Evolutionary conservation across 2,888 invertebrate genomes (phyloP).

Genomic region (Ashinkailepas kermadecensis): DNA sequence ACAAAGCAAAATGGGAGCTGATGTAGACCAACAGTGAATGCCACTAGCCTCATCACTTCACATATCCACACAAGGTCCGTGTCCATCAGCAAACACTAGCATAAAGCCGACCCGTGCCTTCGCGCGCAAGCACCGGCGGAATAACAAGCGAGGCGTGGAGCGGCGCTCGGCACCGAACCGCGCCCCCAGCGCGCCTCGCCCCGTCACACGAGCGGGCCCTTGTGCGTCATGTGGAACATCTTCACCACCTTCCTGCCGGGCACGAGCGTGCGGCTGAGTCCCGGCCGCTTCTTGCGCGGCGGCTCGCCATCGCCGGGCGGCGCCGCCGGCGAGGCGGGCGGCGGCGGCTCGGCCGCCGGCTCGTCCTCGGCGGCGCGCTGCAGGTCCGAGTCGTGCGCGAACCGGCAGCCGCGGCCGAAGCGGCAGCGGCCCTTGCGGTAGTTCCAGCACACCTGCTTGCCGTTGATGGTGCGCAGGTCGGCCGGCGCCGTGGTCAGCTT

Average conservation of each 20-base stretch:
- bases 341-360: constrained; percentile 32
- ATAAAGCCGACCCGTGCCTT: no score
- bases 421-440: constrained; percentile 81
- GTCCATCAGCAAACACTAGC: no score
- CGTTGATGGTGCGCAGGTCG: constrained; percentile 70
- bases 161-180: no score
- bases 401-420: constrained; percentile 86
- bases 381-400: constrained; percentile 80
- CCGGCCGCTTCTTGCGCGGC: constrained; percentile 62
- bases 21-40: no score
- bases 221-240: constrained; percentile 51
- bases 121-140: no score
- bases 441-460: constrained; percentile 86
- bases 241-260: constrained; percentile 81
- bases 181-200: background rate
- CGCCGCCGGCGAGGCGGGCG: constrained; percentile 27
- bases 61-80: no score
- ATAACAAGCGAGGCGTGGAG: no score
- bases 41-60: no score
- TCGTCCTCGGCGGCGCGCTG: constrained; percentile 18
- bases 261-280: constrained; percentile 63
- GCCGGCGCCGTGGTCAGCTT: constrained; percentile 73
- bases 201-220: background rate
- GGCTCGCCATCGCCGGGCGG: background rate
- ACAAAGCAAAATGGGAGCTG: no score